Percentiles rank a stretch among this genome's conserved stretches.
These are phyloP conservation scores for Perognathus longimembris DNA, from an alignment of 2,113 vertebrate species.

Conservation along the genomic window DNA sequence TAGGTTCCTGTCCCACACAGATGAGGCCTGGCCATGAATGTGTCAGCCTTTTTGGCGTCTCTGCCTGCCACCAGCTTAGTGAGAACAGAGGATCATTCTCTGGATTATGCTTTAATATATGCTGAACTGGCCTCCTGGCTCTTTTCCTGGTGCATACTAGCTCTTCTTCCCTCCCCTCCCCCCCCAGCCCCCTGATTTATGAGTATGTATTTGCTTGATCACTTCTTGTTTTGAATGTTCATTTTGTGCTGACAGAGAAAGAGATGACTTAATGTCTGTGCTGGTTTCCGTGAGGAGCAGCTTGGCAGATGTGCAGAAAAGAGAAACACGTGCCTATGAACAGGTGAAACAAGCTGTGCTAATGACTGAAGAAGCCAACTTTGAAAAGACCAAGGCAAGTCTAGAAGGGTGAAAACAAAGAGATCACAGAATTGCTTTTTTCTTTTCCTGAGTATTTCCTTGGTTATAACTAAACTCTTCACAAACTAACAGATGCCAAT, in stretches of 20 bases:
- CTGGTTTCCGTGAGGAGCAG: slow-evolving; percentile 87
- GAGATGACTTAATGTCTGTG: slow-evolving; percentile 92
- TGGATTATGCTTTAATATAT: neutral
- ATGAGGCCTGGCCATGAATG: neutral
- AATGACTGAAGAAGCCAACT: slow-evolving; percentile 94
- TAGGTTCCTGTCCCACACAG: neutral
- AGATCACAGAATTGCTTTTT: no score
- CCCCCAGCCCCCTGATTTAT: neutral
- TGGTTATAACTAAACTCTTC: neutral
- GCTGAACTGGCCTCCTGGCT: neutral
- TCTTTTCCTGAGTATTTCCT: neutral
- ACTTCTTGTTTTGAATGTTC: neutral
- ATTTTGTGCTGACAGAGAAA: slow-evolving; percentile 89
- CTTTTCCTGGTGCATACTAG: neutral
- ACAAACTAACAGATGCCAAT: neutral
- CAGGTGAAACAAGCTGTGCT: slow-evolving; percentile 94
- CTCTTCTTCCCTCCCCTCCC: neutral
- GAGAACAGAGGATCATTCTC: neutral
- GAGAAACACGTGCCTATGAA: slow-evolving; percentile 91
- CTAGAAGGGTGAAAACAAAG: neutral
- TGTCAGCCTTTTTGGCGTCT: neutral
- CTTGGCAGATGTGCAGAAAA: slow-evolving; percentile 89
- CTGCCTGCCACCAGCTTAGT: neutral
- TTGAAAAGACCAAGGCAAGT: slow-evolving; percentile 92
- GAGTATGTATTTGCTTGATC: neutral